These are phyloP conservation scores for Sphenopsis melanotis DNA, from an alignment of 2,797 vertebrate genomes.

Conservation along the genomic window DNA sequence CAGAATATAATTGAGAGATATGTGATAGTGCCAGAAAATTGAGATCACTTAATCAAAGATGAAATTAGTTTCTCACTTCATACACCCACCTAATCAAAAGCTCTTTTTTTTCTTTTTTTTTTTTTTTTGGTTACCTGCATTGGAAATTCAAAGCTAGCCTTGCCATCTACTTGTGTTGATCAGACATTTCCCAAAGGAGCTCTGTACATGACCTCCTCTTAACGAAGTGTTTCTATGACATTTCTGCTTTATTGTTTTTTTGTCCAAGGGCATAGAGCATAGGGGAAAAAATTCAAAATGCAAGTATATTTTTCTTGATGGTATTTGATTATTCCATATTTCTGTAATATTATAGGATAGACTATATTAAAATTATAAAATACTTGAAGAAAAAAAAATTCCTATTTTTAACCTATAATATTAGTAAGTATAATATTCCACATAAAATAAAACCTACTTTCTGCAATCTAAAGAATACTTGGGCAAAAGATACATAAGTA, in stretches of 20 bases:
- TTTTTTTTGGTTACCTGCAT: background rate
- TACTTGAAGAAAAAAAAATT: background rate
- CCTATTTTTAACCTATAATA: background rate
- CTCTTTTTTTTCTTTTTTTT: background rate
- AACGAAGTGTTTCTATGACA: background rate
- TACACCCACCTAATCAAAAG: constrained; percentile 43
- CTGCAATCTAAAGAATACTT: background rate
- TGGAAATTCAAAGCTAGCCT: constrained; percentile 1
- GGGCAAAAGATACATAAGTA: background rate
- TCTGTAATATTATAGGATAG: background rate
- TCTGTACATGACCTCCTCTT: background rate
- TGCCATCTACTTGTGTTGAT: background rate
- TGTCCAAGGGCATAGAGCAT: background rate
- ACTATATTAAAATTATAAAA: background rate
- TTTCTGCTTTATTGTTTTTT: constrained; percentile 26
- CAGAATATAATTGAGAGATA: constrained; percentile 61
- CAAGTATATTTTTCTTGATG: background rate
- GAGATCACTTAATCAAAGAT: constrained; percentile 55
- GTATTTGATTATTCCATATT: background rate
- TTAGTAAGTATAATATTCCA: background rate
- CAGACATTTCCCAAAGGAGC: background rate
- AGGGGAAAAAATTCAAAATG: background rate
- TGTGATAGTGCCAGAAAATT: constrained; percentile 42
- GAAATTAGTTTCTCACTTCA: constrained; percentile 50
- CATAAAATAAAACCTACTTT: background rate